Conservation (phyloP, 2,113 vertebrate genomes). For the Raja brachyura region DNA sequence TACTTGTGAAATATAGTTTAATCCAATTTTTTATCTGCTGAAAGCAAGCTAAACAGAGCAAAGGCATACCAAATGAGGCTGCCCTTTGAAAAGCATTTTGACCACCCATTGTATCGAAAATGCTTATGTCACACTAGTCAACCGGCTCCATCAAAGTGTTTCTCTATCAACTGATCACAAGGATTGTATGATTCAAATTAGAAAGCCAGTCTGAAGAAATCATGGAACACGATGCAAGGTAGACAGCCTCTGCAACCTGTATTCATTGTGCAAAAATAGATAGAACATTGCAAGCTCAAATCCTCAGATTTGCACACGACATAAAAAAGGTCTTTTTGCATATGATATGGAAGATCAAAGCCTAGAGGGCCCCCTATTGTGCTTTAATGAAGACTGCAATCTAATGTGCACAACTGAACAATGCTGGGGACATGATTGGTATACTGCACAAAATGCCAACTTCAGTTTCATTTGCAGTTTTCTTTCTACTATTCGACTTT, state of each 20-base stretch:
- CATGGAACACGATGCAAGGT: background rate
- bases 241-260: constrained; percentile 23
- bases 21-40: constrained; percentile 25
- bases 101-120: constrained; percentile 75
- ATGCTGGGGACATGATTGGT: constrained; percentile 52
- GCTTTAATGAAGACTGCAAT: constrained; percentile 81
- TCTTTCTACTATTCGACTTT: background rate
- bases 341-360: constrained; percentile 85
- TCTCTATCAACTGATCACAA: constrained; percentile 69
- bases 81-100: constrained; percentile 64
- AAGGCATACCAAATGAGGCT: constrained; percentile 71
- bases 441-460: background rate
- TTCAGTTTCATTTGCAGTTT: constrained; percentile 14
- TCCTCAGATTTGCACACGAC: constrained; percentile 58
- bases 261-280: constrained; percentile 22
- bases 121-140: constrained; percentile 71
- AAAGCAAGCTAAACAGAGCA: constrained; percentile 46
- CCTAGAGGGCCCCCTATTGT: constrained; percentile 87
- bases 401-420: constrained; percentile 58
- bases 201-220: background rate
- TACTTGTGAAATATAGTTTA: constrained; percentile 34
- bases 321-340: constrained; percentile 58
- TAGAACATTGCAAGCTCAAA: constrained; percentile 53
- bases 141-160: constrained; percentile 65
- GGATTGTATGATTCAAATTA: constrained; percentile 59